Percentiles rank a stretch among this genome's conserved stretches.
These are phyloP conservation scores for Volucella zonaria DNA, from an alignment of 2,888 invertebrate genomes.

Conservation along the genomic window DNA sequence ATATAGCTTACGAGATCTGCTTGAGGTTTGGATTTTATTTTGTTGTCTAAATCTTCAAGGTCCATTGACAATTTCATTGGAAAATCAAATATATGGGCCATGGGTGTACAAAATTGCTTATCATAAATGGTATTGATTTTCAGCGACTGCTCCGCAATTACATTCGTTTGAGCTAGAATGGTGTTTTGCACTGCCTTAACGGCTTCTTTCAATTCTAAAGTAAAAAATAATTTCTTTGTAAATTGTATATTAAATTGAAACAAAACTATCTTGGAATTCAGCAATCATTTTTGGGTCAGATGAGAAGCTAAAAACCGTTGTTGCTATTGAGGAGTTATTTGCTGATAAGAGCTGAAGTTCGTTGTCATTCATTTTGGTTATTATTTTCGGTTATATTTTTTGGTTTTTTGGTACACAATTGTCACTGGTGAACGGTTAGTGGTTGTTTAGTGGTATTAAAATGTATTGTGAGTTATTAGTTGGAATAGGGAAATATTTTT, in stretches of 20 bases:
- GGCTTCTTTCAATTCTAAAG: slow-evolving; percentile 11
- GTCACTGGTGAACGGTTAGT: too few species aligned
- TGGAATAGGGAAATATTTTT: slow-evolving; percentile 15
- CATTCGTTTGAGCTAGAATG: not conserved
- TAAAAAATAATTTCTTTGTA: not conserved
- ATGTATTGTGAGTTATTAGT: slow-evolving; percentile 12
- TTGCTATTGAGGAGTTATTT: slow-evolving; percentile 18
- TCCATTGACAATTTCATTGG: not conserved
- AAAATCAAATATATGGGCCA: not conserved
- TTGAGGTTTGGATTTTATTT: slow-evolving; percentile 1
- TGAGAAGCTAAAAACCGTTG: slow-evolving; percentile 16
- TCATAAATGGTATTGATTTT: slow-evolving; percentile 12
- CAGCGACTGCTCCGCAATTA: slow-evolving; percentile 6
- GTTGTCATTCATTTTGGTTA: not conserved
- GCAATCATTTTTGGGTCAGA: slow-evolving; percentile 14
- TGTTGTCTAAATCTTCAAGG: not conserved
- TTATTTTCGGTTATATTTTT: not conserved
- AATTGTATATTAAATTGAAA: not conserved
- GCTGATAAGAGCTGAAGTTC: not conserved
- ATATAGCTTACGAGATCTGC: slow-evolving; percentile 10
- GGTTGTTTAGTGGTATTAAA: slow-evolving; percentile 30
- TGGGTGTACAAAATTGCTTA: not conserved
- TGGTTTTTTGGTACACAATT: slow-evolving; percentile 1
- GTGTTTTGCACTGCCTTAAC: not conserved
- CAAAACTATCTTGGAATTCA: slow-evolving; percentile 11